Base-by-base conservation (phyloP, 1,140 invertebrate species). In the Drosophila quadrilineata region DNA sequence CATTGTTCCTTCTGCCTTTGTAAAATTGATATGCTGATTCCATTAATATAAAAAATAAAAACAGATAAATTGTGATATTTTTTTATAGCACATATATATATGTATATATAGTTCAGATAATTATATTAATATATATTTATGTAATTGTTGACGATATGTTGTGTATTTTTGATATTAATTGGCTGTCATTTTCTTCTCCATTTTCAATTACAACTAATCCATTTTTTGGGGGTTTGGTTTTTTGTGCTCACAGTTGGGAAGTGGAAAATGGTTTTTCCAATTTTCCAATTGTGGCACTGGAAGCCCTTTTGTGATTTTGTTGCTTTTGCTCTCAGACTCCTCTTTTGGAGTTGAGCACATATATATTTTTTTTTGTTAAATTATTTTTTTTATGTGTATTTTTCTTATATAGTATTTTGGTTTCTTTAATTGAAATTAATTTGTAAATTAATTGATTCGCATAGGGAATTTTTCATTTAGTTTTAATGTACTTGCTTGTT, bases 401-500 rank as follows among this genome's bases (percentile, higher is more conserved):
- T 60, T 29, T 45, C 46, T 73, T 58, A 68, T 49, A 62, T 67
- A 64, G 46, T 57, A 45, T 60, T 59, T 54, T 57, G 16, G 45
- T 69, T 66, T 54, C 17, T 41, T 63, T 79, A 84, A 79, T 87
- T 88, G 75, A 88, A 88, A 88, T 88, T 88, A 88, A 88, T 88
- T n/a, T 88, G 86, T 75, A 88, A 88, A 88, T 88, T 88, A 88
- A 88, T 88, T 88, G 87, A 88, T 88, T 87, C 87, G 75, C 87
- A 88, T 88, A 88, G 87, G 87, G 87, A 88, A 57, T 82, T 68
- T 72, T 59, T 53, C 71, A 66, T 72, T 50, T 38, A n/a, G 16
- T 62, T 38, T 74, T 53, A 10, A n/a, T n/a, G n/a, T n/a, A n/a
- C 43, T 56, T 52, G 19, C 26, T 60, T 49, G 50, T 53, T n/a